Evolutionary conservation across 1,140 invertebrate genomes (phyloP), one percentile per base, ranked within the genome.

Genomic region (Pachyrhynchus sulphureomaculatus): DNA sequence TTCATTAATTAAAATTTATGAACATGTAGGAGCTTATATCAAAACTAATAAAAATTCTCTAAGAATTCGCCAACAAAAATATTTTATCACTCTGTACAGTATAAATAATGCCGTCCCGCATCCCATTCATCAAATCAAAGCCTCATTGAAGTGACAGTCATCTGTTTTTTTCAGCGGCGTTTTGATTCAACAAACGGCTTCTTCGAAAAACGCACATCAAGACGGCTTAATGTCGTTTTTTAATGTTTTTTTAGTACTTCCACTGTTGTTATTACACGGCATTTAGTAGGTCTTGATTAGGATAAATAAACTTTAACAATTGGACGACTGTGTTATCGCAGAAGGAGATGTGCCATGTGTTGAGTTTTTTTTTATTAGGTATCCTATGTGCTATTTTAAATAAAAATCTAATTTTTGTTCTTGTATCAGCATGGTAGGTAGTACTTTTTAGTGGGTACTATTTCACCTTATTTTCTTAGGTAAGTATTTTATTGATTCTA

Each of bases 81-180:
- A 9, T 29, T 29, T 29, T 29, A 29, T 6, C 26, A 29, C 26
- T 10, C 12, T 10, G 26, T 29, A 29, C 12, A 29, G 12, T 6
- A 29, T 10, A 29, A 9, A 29, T 9, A 2, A 29, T 29, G 26
- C 12, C n/a, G n/a, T 29, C 26, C 12, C 26, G 26, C 26, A 10
- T 29, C 5, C 26, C 26, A 57, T 57, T 39, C 20, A 57, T 56
- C 53, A 56, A 56, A 56, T 52, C 53, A 45, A 34, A 33, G 39
- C 12, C 42, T 17, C 53, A 56, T 44, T 56, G 53, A 56, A 56
- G 53, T 56, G 53, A 56, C 39, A 44, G 29, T 56, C 53, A 56
- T 56, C 23, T 56, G 53, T 56, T 56, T 56, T n/a, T 56, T 56
- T 45, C 53, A 56, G 53, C 53, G 53, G 53, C 53, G 51, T 54